A percentile compares a stretch with the other conserved stretches of the same genome.
phyloP scores from a whole-genome alignment of 2,113 vertebrate species.

The Hippolais icterina region DNA sequence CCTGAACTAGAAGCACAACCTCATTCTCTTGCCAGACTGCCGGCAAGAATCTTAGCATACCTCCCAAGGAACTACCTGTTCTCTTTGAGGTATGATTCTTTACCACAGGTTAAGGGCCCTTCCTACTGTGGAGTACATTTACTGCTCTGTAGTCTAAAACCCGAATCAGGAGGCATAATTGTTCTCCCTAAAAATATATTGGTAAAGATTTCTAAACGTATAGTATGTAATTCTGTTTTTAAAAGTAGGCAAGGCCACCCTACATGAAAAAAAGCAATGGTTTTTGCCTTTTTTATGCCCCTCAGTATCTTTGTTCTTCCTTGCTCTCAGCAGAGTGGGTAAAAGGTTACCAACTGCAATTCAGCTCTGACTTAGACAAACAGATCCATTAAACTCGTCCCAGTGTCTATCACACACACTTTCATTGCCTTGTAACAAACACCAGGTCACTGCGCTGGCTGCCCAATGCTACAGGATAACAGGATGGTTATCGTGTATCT shows the following conservation, averaged over 20 bases:
- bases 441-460: neutral
- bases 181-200: neutral
- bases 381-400: neutral
- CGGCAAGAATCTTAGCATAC: neutral
- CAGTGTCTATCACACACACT: neutral
- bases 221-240: neutral
- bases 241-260: neutral
- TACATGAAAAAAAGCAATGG: neutral
- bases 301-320: neutral
- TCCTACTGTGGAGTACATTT: neutral
- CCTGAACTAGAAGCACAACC: neutral
- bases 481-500: neutral
- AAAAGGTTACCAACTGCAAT: constrained; percentile 23
- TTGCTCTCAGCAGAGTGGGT: neutral
- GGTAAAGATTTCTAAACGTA: neutral
- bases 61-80: neutral
- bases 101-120: neutral
- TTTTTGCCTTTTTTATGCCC: neutral
- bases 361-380: neutral
- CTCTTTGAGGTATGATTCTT: neutral
- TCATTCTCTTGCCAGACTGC: neutral
- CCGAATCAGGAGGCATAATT: neutral
- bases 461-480: accelerated
- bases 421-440: neutral
- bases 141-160: neutral